Conservation (phyloP, 2,113 vertebrate species). For the Neotragus moschatus region DNA sequence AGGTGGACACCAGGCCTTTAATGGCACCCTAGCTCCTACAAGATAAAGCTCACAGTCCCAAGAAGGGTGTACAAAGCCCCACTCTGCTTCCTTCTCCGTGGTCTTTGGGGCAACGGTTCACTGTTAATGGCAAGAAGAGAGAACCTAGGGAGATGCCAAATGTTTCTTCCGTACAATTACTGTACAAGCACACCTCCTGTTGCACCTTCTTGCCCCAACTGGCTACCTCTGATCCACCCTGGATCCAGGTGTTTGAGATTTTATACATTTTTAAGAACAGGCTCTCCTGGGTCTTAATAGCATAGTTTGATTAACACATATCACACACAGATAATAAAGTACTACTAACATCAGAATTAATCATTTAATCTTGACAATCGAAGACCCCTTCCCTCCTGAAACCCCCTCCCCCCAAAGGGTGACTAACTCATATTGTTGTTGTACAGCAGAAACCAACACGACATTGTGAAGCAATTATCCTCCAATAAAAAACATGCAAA, state of each 20-base stretch:
- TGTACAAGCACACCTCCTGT: background rate
- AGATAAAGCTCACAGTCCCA: background rate
- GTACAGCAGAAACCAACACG: background rate
- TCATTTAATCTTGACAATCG: background rate
- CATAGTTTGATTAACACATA: background rate
- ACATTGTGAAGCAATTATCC: background rate
- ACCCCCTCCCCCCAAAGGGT: background rate
- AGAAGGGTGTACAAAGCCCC: background rate
- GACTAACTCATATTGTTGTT: background rate
- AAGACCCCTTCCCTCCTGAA: background rate
- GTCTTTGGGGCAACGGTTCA: background rate
- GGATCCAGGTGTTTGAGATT: background rate
- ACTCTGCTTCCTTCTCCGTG: background rate
- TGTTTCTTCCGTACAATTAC: background rate
- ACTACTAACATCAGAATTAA: background rate
- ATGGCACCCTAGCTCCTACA: background rate
- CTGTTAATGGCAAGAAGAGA: background rate
- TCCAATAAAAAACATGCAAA: background rate
- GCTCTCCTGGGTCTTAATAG: background rate
- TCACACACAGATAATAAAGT: background rate
- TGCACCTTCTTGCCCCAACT: background rate
- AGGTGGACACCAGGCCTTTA: background rate
- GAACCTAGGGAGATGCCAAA: no score
- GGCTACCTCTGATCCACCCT: background rate
- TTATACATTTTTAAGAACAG: background rate